A percentile compares a stretch with the other conserved stretches of the same genome.
Conservation (phyloP, 2,888 invertebrate genomes). For the Tetheella fluctuosa region DNA sequence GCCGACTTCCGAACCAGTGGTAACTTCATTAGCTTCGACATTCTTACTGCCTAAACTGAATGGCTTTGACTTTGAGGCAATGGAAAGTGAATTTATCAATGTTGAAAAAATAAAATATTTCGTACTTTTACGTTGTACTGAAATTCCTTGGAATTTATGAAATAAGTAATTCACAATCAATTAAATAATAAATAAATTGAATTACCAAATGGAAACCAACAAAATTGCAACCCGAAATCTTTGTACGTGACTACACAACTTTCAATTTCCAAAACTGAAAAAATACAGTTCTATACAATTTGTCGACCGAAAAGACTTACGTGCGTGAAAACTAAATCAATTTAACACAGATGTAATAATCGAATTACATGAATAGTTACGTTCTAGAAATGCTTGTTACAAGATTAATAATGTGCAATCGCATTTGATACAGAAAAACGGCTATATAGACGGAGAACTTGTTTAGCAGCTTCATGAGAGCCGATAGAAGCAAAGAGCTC, state of each 20-base stretch:
- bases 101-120: no score
- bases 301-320: neutral
- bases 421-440: neutral
- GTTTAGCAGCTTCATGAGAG: no score
- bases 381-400: slow-evolving; percentile 1
- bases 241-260: neutral
- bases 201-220: neutral
- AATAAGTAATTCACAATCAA: neutral
- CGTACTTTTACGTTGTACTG: no score
- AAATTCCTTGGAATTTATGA: no score
- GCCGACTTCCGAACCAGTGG: no score
- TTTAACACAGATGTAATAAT: neutral
- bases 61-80: no score
- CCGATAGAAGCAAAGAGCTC: no score
- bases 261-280: neutral
- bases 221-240: neutral
- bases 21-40: no score
- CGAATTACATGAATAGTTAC: neutral
- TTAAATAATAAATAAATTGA: neutral
- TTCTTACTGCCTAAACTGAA: no score
- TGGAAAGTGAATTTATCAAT: no score
- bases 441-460: no score
- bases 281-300: neutral
- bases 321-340: neutral
- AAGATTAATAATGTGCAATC: neutral